phyloP scores from a whole-genome alignment of 1,140 invertebrate species.

The Nixonia krombeini region DNA sequence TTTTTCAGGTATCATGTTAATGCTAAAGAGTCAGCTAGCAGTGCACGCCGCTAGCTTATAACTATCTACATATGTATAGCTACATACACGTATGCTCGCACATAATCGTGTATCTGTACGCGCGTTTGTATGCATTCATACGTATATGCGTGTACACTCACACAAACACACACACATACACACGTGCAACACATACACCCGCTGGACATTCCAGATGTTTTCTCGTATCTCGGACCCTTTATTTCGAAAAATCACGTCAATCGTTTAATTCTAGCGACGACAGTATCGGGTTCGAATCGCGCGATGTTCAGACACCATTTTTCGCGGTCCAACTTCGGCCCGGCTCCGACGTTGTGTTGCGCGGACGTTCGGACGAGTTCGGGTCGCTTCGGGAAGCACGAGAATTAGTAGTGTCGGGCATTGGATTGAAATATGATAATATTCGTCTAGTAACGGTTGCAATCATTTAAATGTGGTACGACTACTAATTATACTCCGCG shows the following conservation, averaged over 20 bases:
- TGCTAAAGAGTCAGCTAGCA: constrained; percentile 53
- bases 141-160: no score
- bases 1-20: constrained; percentile 66
- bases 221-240: constrained; percentile 7
- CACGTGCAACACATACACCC: no score
- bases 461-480: constrained; percentile 35
- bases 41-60: constrained; percentile 23
- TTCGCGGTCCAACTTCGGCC: background rate
- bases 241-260: background rate
- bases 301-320: constrained; percentile 5
- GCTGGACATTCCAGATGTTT: constrained; percentile 11
- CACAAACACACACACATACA: no score
- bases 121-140: constrained; percentile 1
- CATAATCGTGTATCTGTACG: no score
- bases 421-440: constrained; percentile 19
- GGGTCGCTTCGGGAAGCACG: background rate
- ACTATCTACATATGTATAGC: constrained; percentile 7
- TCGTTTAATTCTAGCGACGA: constrained; percentile 1
- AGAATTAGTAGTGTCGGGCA: background rate
- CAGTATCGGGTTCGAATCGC: background rate
- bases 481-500: constrained; percentile 32
- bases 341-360: constrained; percentile 5
- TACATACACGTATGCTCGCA: constrained; percentile 3
- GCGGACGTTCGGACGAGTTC: no score
- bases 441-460: constrained; percentile 33